Conservation (phyloP, 2,113 vertebrate genomes). For the Muntiacus reevesi region DNA sequence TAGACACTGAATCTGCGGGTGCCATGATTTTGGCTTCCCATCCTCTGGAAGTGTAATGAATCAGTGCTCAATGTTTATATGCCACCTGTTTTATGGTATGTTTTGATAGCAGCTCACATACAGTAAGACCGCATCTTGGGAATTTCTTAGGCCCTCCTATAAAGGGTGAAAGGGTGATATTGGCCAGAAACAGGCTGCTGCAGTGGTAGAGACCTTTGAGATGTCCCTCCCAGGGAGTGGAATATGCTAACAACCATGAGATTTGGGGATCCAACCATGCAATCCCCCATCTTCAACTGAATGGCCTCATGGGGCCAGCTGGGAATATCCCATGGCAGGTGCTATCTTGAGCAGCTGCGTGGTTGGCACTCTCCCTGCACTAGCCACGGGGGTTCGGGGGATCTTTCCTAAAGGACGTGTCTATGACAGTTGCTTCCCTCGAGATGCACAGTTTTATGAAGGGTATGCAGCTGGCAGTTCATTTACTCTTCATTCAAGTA, state of each 20-base stretch:
- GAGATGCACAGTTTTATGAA: neutral
- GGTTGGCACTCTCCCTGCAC: too few species aligned
- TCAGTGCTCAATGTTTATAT: neutral
- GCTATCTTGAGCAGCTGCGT: neutral
- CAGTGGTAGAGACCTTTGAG: neutral
- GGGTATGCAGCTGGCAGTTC: neutral
- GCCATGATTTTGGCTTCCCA: neutral
- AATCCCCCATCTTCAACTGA: neutral
- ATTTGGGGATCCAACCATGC: neutral
- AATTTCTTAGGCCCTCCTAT: neutral
- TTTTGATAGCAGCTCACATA: neutral
- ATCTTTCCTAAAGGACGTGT: neutral
- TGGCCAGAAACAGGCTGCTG: neutral
- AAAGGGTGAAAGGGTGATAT: neutral
- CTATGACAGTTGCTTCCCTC: neutral
- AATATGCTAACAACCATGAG: neutral
- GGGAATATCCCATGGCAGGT: neutral
- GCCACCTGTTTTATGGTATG: neutral
- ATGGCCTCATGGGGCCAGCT: neutral
- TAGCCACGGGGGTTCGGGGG: neutral
- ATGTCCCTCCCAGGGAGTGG: neutral
- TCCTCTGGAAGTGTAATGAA: neutral
- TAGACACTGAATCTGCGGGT: neutral
- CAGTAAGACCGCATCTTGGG: neutral
- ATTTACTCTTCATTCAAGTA: neutral